Conservation (phyloP, 1,140 invertebrate species). For the Babylonia areolata region DNA sequence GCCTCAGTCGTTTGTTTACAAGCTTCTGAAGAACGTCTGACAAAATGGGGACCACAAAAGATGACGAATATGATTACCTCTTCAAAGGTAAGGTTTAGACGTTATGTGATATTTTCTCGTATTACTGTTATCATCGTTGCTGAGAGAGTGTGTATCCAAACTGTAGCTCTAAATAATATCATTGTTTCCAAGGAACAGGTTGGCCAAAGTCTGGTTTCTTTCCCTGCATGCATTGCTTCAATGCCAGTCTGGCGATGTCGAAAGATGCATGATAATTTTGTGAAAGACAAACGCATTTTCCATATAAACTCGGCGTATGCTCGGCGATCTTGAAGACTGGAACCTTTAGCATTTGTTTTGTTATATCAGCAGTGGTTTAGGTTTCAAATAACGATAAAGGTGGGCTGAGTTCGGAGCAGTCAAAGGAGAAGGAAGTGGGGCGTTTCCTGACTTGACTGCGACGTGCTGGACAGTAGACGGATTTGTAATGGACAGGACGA, state of each 20-base stretch:
- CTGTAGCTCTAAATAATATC: background rate
- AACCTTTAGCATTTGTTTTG: too few relatives aligned
- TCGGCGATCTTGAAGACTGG: too few relatives aligned
- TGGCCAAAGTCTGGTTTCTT: background rate
- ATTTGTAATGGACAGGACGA: background rate
- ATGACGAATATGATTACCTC: constrained; percentile 99
- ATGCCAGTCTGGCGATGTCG: background rate
- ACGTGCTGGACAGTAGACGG: too few relatives aligned
- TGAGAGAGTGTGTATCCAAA: background rate
- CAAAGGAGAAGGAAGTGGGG: constrained; percentile 29
- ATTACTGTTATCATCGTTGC: too few relatives aligned
- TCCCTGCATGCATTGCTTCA: constrained; percentile 5
- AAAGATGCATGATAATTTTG: background rate
- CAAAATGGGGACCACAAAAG: constrained; percentile 83
- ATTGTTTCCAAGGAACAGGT: background rate
- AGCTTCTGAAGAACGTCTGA: constrained; percentile 37
- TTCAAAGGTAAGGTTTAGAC: constrained; percentile 92
- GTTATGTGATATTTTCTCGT: too few relatives aligned
- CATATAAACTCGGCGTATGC: too few relatives aligned
- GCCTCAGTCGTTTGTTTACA: constrained; percentile 56
- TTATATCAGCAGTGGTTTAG: too few relatives aligned
- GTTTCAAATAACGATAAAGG: too few relatives aligned
- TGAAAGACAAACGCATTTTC: too few relatives aligned
- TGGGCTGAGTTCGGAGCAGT: too few relatives aligned
- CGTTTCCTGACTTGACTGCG: constrained; percentile 26